These are phyloP conservation scores for Leptobrachium leishanense DNA, from an alignment of 2,113 vertebrate genomes.

Conservation along the genomic window DNA sequence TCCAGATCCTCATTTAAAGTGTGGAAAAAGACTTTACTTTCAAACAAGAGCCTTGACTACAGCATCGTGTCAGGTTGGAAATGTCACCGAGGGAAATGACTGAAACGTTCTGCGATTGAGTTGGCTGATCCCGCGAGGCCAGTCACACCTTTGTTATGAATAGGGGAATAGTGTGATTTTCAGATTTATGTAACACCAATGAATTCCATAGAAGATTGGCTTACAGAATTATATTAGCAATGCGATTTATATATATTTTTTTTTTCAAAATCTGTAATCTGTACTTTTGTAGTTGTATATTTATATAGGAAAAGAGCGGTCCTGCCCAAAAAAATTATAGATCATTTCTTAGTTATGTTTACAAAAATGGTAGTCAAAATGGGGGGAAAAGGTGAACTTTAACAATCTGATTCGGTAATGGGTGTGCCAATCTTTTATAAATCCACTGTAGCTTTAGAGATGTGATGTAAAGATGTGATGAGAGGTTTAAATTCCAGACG, in stretches of 20 bases:
- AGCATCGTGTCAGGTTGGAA: conserved; percentile 18
- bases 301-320: neutral
- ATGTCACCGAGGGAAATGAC: conserved; percentile 21
- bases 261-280: neutral
- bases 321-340: no score
- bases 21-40: conserved; percentile 22
- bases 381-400: neutral
- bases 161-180: conserved; percentile 23
- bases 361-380: neutral
- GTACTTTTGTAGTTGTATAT: neutral
- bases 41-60: conserved; percentile 11
- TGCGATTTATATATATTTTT: neutral
- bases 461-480: neutral
- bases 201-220: conserved; percentile 11
- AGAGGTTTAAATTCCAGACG: no score
- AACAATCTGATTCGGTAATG: no score
- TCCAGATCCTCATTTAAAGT: conserved; percentile 28
- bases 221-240: neutral
- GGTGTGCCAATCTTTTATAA: neutral
- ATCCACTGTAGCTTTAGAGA: neutral
- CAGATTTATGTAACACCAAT: conserved; percentile 15
- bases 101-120: conserved; percentile 4
- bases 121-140: conserved; percentile 16
- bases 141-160: conserved; percentile 31
- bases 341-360: neutral